Evolutionary conservation across 2,113 vertebrate species (phyloP), one percentile per base, ranked within the genome.

Genomic region (Panthera uncia): DNA sequence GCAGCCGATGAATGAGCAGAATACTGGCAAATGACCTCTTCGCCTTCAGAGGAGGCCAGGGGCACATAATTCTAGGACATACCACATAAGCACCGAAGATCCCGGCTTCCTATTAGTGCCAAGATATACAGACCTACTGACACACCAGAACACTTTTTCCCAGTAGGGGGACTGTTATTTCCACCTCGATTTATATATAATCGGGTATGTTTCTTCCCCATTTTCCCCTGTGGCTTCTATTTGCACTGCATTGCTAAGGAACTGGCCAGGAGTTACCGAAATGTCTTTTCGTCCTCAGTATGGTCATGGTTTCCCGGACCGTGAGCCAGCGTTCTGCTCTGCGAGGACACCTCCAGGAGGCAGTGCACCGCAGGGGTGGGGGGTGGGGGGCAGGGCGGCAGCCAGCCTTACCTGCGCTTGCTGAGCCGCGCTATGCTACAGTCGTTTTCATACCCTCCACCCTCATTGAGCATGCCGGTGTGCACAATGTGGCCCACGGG

Each of bases 401-500:
- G 5, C 11, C 29, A 3, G 0, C 31, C 98, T 41, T n/a, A 99
- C 99, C 99, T 99, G 99, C 99, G 99, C 95, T 99, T 99, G 99
- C 98, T 99, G 93, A 99, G 29, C 1, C 99, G 99, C 0, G 99
- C 99, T 4, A 99, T 99, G 83, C 99, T 99, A 99, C 99, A 99
- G 99, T 99, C 99, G 0, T 99, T 99, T 98, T 99, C 99, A 0
- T 99, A 99, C 1, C 99, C 99, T 5, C 99, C 99, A 0, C 98
- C 98, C 97, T 99, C 99, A 4, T 99, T 99, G 55, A 99, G 99
- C 99, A 99, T 99, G 93, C 99, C 99, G 0, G 99, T 99, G 96
- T 99, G 99, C 65, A 99, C 99, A 0, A 99, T 99, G 83, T 99
- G 99, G 61, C 99, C 99, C 1, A 99, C 99, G 0, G 99, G 99